Base-by-base conservation (phyloP, 2,888 invertebrate genomes). In the Amaurobius ferox region DNA sequence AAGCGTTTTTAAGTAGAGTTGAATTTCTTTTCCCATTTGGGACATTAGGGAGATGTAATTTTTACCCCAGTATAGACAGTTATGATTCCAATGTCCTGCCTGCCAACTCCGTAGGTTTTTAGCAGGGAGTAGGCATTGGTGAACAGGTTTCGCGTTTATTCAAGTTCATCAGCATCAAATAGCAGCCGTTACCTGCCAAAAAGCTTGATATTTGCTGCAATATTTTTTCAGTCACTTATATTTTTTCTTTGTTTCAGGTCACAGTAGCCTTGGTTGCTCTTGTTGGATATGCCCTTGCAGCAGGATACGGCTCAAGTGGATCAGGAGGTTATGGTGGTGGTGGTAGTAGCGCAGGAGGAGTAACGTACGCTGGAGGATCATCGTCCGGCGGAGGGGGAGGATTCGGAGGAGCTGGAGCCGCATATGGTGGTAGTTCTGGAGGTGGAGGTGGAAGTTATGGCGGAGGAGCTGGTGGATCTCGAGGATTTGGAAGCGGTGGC, bases 401-500 rank as follows among this genome's bases (percentile, higher is more conserved):
- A 55, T 23, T 19, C 2, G 32, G 55, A 11, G 78, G 26, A 0
- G 30, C 13, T 13, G 77, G 30, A 67, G 67, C 16, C 2, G 44
- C 23, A 48, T 29, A 23, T 0, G 61, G 23, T 0, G 70, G 61
- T 1, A 23, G 39, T 40, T 0, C 19, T n/a, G 64, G 30, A 0
- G 62, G 39, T 9, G 62, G 72, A n/a, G 55, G 32, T 19, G 35
- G 55, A n/a, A 35, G 72, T 2, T 71, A 48, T 23, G 55, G 32
- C 1, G 64, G 66, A 23, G 78, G 78, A 77, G 30, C 48, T 28
- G 23, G 67, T 1, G 72, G 55, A 19, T n/a, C 23, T 11, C 23
- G 55, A 55, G 55, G 55, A 55, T 55, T 55, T 11, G 80, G 80
- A 35, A 40, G 61, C 23, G 83, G 83, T 5, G 71, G 61, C 16